A percentile compares a stretch with the other conserved stretches of the same genome.
Conservation (phyloP, 2,113 vertebrate genomes). For the Egretta garzetta region DNA sequence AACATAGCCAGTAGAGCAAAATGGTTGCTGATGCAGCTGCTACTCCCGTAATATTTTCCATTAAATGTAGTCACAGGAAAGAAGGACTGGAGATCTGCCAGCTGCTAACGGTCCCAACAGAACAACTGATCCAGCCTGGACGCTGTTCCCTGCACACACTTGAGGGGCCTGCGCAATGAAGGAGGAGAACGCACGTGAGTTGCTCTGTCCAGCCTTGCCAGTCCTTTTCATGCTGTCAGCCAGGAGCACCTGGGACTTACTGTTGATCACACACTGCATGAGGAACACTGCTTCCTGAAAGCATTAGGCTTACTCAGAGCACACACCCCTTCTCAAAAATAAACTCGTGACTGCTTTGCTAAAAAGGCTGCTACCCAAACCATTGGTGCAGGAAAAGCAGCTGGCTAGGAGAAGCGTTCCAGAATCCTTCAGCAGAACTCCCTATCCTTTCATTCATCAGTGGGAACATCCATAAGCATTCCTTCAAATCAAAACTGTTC, state of each 20-base stretch:
- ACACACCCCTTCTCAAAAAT: not conserved
- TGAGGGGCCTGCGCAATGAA: not conserved
- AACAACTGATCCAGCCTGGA: not conserved
- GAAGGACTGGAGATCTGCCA: not conserved
- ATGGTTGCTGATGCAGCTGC: not conserved
- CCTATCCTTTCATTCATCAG: not conserved
- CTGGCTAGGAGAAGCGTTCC: not conserved
- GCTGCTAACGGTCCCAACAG: not conserved
- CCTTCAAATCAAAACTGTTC: not conserved
- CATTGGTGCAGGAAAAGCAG: not conserved
- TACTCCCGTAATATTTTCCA: not conserved
- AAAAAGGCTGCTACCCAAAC: not conserved
- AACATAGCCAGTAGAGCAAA: not conserved
- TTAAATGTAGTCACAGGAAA: not conserved
- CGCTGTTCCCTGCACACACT: not conserved
- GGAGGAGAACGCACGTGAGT: not conserved
- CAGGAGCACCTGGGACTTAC: not conserved
- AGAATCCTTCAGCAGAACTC: not conserved
- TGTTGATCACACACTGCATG: not conserved
- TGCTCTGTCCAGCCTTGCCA: not conserved
- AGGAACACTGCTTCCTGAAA: not conserved
- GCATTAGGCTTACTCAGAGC: not conserved
- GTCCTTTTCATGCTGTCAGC: not conserved
- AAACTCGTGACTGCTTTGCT: not conserved
- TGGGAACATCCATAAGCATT: not conserved